Conservation (phyloP, 92 coral and sea anemone species). For the Umimayanthus kanabou region DNA sequence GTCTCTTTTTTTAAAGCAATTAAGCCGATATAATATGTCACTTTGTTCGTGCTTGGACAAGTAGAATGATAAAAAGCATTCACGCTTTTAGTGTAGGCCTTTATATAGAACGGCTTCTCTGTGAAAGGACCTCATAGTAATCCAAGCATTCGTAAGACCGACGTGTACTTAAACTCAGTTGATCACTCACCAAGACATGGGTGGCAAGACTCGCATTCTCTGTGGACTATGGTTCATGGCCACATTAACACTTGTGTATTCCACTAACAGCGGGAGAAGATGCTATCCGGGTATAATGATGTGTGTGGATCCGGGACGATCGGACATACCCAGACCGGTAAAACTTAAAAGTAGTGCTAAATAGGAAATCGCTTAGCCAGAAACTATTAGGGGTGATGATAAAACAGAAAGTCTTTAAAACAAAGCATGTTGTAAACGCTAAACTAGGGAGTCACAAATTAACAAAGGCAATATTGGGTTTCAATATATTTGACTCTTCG, state of each 20-base stretch:
- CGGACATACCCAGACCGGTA: constrained; percentile 4
- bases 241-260: background rate
- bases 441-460: too few species aligned
- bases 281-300: constrained; percentile 28
- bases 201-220: background rate
- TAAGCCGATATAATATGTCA: constrained; percentile 1
- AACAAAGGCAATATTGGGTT: too few species aligned
- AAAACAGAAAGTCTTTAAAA: too few species aligned
- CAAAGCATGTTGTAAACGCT: too few species aligned
- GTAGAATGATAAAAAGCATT: background rate
- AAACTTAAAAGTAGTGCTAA: too few species aligned
- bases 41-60: background rate
- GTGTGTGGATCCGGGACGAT: constrained; percentile 6
- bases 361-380: too few species aligned
- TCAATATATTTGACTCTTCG: too few species aligned
- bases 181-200: background rate
- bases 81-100: background rate
- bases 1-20: constrained; percentile 8
- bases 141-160: background rate
- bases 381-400: too few species aligned
- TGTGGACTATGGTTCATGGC: background rate
- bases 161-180: too few species aligned
- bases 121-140: background rate
- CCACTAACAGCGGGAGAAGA: background rate
- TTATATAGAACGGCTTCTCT: constrained; percentile 1